Evolutionary conservation across 2,888 invertebrate genomes (phyloP).

Genomic region (Tenthredo amoena): DNA sequence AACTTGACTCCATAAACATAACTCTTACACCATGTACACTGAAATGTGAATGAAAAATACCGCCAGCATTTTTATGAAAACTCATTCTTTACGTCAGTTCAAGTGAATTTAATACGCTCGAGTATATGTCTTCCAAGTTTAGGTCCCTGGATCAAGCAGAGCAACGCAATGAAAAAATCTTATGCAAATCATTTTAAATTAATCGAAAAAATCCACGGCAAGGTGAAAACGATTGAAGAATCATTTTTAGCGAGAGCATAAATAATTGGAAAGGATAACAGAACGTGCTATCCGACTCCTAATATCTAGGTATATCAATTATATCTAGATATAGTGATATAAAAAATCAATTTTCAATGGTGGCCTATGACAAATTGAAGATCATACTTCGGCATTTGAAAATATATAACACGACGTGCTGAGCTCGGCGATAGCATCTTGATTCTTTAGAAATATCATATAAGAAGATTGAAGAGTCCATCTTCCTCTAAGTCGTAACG

Average conservation of each 20-base stretch:
- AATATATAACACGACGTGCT: not conserved
- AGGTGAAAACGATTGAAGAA: not conserved
- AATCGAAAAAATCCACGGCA: not conserved
- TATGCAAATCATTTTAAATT: not conserved
- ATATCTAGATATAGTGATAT: not conserved
- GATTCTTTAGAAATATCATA: not conserved
- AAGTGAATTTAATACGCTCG: conserved; percentile 42
- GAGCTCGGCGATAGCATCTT: not conserved
- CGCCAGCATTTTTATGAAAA: conserved; percentile 53
- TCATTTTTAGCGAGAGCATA: not conserved
- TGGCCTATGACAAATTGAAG: not conserved
- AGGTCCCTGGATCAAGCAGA: conserved; percentile 8
- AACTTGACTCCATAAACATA: conserved; percentile 53
- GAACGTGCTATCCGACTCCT: not conserved
- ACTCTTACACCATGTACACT: conserved; percentile 49
- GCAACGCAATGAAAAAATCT: not conserved
- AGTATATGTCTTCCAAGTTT: conserved; percentile 12
- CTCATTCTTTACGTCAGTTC: conserved; percentile 49
- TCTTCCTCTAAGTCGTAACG: not conserved
- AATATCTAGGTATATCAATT: not conserved
- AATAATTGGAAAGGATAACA: not conserved
- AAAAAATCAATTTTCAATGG: not conserved
- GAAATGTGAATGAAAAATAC: conserved; percentile 45
- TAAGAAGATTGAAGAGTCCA: not conserved
- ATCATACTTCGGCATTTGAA: not conserved